These are phyloP conservation scores for Drosophila acutilabella DNA, from an alignment of 2,888 invertebrate species.

Conservation along the genomic window DNA sequence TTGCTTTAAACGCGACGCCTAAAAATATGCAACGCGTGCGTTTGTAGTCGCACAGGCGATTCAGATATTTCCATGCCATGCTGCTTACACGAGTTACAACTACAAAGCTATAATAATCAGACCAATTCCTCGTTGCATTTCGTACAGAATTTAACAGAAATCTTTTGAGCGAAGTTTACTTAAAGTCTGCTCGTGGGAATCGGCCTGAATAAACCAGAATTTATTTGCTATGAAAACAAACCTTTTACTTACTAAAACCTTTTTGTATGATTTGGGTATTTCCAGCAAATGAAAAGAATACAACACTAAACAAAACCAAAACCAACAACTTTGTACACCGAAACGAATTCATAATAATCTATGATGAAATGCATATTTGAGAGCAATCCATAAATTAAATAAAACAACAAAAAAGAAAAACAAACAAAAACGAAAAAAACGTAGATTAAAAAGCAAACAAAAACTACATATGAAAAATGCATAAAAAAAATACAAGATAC, in stretches of 20 bases:
- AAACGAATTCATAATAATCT: slow-evolving; percentile 78
- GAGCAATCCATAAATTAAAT: slow-evolving; percentile 45
- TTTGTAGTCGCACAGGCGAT: slow-evolving; percentile 28
- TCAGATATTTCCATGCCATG: slow-evolving; percentile 49
- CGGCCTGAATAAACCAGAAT: slow-evolving; percentile 24
- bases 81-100: slow-evolving; percentile 61
- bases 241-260: slow-evolving; percentile 46
- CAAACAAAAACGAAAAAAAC: slow-evolving; percentile 42
- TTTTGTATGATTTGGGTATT: slow-evolving; percentile 45
- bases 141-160: not conserved
- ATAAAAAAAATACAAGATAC: slow-evolving; percentile 40
- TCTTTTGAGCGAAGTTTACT: not conserved
- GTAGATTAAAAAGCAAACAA: slow-evolving; percentile 50
- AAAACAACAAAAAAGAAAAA: slow-evolving; percentile 28
- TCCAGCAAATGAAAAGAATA: slow-evolving; percentile 65
- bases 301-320: slow-evolving; percentile 60
- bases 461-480: slow-evolving; percentile 57
- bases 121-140: slow-evolving; percentile 2
- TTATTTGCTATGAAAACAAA: slow-evolving; percentile 53
- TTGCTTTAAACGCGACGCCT: not conserved
- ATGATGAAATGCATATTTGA: slow-evolving; percentile 69
- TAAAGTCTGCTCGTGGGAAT: not conserved
- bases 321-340: slow-evolving; percentile 84
- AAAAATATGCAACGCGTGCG: slow-evolving; percentile 13
- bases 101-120: slow-evolving; percentile 48